Evolutionary conservation across 2,797 vertebrate genomes (phyloP).

Genomic region (Phataginus tetradactyla): DNA sequence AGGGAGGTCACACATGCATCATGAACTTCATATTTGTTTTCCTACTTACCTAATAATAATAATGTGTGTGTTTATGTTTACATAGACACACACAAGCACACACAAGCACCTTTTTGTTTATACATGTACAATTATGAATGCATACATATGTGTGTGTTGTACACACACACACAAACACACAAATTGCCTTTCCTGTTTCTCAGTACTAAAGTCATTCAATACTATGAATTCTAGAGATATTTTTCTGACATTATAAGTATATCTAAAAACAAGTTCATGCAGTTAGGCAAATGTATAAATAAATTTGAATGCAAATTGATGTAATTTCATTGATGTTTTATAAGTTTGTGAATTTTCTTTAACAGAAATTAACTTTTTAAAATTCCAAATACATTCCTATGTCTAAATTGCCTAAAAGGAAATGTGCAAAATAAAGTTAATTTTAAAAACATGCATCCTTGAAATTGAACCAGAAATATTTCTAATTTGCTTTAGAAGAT

Average conservation of each 20-base stretch:
- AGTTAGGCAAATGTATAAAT: neutral
- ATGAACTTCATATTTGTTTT: neutral
- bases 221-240: neutral
- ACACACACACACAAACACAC: neutral
- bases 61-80: neutral
- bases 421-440: neutral
- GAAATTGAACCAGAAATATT: neutral
- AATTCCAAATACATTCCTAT: neutral
- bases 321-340: constrained; percentile 5
- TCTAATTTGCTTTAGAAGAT: neutral
- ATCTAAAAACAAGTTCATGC: neutral
- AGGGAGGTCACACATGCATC: neutral
- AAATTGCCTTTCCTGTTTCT: neutral
- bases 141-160: neutral
- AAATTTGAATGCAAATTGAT: neutral
- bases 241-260: neutral
- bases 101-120: neutral
- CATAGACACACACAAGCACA: neutral
- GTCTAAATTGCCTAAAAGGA: neutral
- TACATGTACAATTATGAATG: neutral
- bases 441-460: neutral
- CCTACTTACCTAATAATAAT: neutral
- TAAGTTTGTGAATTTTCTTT: constrained; percentile 12
- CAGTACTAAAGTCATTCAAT: neutral
- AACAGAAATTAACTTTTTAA: constrained; percentile 39